phyloP scores from a whole-genome alignment of 2,797 vertebrate genomes.

The Nothura maculosa region DNA sequence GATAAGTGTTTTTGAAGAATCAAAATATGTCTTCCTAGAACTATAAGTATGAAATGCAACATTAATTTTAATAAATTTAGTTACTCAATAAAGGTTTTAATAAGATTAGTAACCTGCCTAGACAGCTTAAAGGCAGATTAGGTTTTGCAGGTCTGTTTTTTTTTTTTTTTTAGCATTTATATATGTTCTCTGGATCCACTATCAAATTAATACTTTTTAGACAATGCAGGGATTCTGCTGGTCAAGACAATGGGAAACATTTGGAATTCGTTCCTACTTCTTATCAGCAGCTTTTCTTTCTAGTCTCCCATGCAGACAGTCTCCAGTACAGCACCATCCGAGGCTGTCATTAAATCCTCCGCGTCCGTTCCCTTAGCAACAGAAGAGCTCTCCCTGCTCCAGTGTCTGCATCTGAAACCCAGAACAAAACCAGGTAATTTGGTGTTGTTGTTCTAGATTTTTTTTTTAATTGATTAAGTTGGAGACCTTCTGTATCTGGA shows the following conservation, averaged over 20 bases:
- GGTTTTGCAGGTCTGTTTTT: constrained; percentile 14
- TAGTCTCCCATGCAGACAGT: constrained; percentile 27
- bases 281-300: constrained; percentile 1
- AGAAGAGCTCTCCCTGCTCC: constrained; percentile 23
- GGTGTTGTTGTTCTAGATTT: not conserved
- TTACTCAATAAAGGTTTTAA: not conserved
- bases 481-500: constrained; percentile 35
- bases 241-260: constrained; percentile 23
- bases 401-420: constrained; percentile 17
- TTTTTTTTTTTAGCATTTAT: constrained; percentile 42
- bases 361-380: constrained; percentile 81
- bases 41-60: not conserved
- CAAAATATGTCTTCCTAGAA: not conserved
- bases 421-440: constrained; percentile 43
- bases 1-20: not conserved
- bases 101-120: not conserved
- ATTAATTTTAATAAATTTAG: not conserved
- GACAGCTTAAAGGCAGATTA: not conserved
- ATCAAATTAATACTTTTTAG: constrained; percentile 20
- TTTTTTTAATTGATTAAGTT: constrained; percentile 17
- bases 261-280: constrained; percentile 25
- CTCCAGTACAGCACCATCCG: constrained; percentile 31
- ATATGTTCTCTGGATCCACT: not conserved
- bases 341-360: constrained; percentile 70
- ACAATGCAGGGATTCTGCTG: not conserved